These are phyloP conservation scores for Bucorvus abyssinicus DNA, from an alignment of 2,797 vertebrate species.

Conservation along the genomic window DNA sequence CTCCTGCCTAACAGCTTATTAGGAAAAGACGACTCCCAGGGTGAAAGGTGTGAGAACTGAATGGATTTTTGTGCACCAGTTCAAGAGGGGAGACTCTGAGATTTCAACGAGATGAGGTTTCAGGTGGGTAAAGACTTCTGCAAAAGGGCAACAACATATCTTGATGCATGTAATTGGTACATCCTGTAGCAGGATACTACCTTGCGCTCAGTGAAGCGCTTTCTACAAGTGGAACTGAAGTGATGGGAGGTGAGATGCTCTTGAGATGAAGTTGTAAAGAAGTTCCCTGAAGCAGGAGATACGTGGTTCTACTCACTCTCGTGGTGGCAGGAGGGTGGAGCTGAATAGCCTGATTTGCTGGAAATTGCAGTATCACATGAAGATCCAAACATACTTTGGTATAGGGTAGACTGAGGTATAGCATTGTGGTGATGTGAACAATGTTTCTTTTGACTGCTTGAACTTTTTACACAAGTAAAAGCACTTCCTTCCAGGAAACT, in stretches of 20 bases:
- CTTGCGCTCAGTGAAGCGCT: rapidly evolving
- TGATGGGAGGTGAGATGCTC: not conserved
- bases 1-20: not conserved
- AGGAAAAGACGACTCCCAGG: not conserved
- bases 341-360: not conserved
- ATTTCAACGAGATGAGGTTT: not conserved
- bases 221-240: not conserved
- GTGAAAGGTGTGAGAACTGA: not conserved
- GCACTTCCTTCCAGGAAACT: not conserved
- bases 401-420: not conserved
- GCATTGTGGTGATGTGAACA: not conserved
- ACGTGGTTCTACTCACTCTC: not conserved
- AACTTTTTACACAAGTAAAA: not conserved
- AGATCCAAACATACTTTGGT: rapidly evolving
- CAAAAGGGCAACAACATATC: not conserved
- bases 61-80: not conserved
- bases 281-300: not conserved
- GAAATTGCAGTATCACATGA: not conserved
- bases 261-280: not conserved
- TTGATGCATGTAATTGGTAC: not conserved
- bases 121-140: not conserved
- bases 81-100: not conserved
- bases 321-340: rapidly evolving
- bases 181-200: not conserved
- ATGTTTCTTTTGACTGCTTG: not conserved